Evolutionary conservation across 92 coral and sea anemone genomes (phyloP), one percentile per base, ranked within the genome.

Genomic region (Parazoanthus darwini): DNA sequence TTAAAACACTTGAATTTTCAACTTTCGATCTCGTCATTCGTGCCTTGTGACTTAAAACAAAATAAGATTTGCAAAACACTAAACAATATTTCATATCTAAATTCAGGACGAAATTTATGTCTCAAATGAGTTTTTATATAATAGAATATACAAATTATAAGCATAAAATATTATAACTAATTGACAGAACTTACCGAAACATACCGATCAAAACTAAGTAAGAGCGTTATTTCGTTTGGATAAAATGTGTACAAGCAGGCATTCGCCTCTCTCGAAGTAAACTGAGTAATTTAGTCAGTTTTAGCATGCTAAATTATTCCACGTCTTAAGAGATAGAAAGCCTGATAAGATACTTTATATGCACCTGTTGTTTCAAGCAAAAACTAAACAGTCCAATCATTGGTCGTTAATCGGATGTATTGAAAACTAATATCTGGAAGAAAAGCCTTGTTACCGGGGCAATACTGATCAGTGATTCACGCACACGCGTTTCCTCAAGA

Each of bases 281-380:
- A 58, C 23, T 63, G 70, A 63, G 70, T 18, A 76, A 39, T 76
- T 76, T 36, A 39, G 80, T 76, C 70, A 63, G 70, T 63, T 63
- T 63, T 63, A 63, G n/a, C 23, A 29, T 38, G 46, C 16, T 39
- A 20, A 84, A 50, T 16, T 36, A 74, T 67, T 84, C 78, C 4
- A 81, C 68, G 66, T 48, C 87, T 71, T 43, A 9, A 23, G 56
- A 72, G 75, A 70, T 84, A 43, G 75, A 46, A 71, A 71, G 59
- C 44, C 44, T 68, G 77, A 83, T 83, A 73, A 84, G 78, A 71
- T 68, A 63, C 51, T 38, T 23, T 79, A 23, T 48, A 51, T 42
- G 78, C 87, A 84, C 87, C 87, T 84, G 87, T 71, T 84, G 39
- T 71, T 84, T 71, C 23, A 6, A 25, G 76, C 25, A 11, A 46